phyloP scores from a whole-genome alignment of 1,140 invertebrate species.

The Sycophila sp. region DNA sequence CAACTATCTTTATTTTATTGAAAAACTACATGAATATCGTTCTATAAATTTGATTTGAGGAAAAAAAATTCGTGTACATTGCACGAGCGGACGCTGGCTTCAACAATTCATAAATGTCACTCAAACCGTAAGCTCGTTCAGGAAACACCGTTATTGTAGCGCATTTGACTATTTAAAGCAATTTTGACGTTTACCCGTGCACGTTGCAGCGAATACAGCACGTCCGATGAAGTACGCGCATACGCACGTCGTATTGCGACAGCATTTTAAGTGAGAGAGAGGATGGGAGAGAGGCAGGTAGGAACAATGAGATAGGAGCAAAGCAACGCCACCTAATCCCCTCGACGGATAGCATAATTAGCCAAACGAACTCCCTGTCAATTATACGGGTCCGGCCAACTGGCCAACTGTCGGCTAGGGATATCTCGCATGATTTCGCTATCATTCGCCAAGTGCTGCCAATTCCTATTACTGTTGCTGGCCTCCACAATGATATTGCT shows the following conservation, averaged over 20 bases:
- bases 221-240: too few relatives aligned
- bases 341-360: constrained; percentile 20
- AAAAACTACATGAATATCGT: too few relatives aligned
- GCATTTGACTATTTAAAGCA: not conserved
- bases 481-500: too few relatives aligned
- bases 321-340: constrained; percentile 3
- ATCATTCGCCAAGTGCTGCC: constrained; percentile 15
- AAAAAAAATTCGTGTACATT: too few relatives aligned
- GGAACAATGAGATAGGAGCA: too few relatives aligned
- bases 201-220: not conserved
- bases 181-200: not conserved
- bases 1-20: too few relatives aligned
- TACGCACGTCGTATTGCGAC: too few relatives aligned
- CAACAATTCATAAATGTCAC: constrained; percentile 10
- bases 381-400: not conserved
- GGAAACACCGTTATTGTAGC: not conserved
- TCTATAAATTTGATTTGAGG: too few relatives aligned
- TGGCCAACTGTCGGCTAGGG: not conserved
- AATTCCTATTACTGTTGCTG: too few relatives aligned
- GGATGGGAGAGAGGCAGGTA: too few relatives aligned
- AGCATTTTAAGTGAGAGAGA: not conserved
- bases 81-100: too few relatives aligned
- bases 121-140: not conserved
- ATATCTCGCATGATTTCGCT: constrained; percentile 6
- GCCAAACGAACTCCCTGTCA: constrained; percentile 20